A percentile compares a stretch with the other conserved stretches of the same genome.
Evolutionary conservation across 2,888 invertebrate genomes (phyloP).

Genomic region (Cephus spinipes): DNA sequence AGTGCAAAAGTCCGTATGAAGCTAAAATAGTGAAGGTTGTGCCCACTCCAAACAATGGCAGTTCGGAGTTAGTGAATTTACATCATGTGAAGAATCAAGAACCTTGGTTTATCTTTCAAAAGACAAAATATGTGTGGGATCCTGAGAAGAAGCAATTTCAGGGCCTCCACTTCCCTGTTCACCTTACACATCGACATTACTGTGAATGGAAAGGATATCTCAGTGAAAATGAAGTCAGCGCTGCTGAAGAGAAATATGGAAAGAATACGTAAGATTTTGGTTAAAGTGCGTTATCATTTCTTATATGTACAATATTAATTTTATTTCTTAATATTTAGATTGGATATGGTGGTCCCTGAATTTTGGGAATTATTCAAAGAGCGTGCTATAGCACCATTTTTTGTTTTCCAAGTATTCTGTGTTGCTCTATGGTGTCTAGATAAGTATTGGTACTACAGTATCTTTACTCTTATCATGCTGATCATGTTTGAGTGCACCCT

Average conservation of each 20-base stretch:
- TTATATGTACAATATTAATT: background rate
- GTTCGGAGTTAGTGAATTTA: conserved; percentile 90
- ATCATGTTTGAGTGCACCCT: conserved; percentile 97
- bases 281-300: conserved; percentile 2
- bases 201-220: conserved; percentile 88
- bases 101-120: conserved; percentile 96
- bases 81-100: conserved; percentile 72
- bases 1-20: conserved; percentile 80
- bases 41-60: conserved; percentile 97
- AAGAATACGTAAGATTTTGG: conserved; percentile 80
- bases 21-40: conserved; percentile 93
- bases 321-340: conserved; percentile 63
- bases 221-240: conserved; percentile 82
- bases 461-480: conserved; percentile 96
- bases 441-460: conserved; percentile 98
- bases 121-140: conserved; percentile 95
- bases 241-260: conserved; percentile 86
- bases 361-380: conserved; percentile 97
- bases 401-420: conserved; percentile 99
- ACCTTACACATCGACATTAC: conserved; percentile 78
- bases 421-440: conserved; percentile 99
- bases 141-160: conserved; percentile 83
- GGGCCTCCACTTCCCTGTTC: conserved; percentile 87
- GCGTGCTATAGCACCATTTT: conserved; percentile 98
- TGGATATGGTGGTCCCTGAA: conserved; percentile 91